Evolutionary conservation across 2,888 invertebrate species (phyloP).

Genomic region (Drosophila quasianomalipes): DNA sequence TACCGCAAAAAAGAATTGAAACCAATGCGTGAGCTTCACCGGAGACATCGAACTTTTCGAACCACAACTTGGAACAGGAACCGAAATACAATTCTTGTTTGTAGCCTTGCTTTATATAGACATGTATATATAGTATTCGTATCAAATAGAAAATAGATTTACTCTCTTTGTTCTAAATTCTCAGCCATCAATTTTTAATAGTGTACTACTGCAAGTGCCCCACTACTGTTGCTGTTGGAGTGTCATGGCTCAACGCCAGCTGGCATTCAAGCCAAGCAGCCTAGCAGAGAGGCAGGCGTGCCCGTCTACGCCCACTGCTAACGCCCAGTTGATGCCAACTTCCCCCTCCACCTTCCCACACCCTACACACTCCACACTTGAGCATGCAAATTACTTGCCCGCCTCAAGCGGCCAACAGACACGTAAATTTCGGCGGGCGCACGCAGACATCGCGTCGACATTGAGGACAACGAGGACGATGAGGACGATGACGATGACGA

Average conservation of each 20-base stretch:
- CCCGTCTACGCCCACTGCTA: constrained; percentile 44
- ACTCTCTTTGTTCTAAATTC: background rate
- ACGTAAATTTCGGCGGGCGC: constrained; percentile 76
- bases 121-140: no score
- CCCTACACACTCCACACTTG: constrained; percentile 6
- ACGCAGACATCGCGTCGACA: constrained; percentile 57
- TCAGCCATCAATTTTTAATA: background rate
- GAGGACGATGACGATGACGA: constrained; percentile 49
- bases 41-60: no score
- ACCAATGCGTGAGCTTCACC: no score
- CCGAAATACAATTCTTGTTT: no score
- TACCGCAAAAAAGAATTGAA: no score
- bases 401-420: constrained; percentile 75
- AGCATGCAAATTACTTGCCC: constrained; percentile 58
- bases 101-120: no score
- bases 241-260: constrained; percentile 67
- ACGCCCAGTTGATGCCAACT: constrained; percentile 5
- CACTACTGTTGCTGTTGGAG: constrained; percentile 14
- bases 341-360: no score
- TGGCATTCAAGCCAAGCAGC: constrained; percentile 51
- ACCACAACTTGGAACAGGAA: no score
- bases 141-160: background rate
- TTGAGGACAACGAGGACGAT: constrained; percentile 18
- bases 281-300: constrained; percentile 27
- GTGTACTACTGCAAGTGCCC: background rate